A percentile compares a stretch with the other conserved stretches of the same genome.
Evolutionary conservation across 2,888 invertebrate genomes (phyloP).

Genomic region (Copidosoma aretas): DNA sequence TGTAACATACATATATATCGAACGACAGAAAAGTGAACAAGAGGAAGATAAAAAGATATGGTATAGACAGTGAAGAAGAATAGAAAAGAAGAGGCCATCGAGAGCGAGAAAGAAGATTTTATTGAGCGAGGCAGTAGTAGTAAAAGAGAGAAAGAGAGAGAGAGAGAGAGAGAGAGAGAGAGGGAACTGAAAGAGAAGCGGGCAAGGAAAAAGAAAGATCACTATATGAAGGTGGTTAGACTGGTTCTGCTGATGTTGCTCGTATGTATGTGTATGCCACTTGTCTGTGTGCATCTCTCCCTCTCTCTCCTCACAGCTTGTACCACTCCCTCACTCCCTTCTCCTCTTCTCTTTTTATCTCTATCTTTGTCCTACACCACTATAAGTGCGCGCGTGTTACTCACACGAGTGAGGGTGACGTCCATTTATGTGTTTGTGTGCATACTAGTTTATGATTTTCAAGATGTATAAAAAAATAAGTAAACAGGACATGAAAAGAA

Average conservation of each 20-base stretch:
- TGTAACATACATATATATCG: not conserved
- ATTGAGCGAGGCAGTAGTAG: conserved; percentile 32
- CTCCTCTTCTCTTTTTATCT: conserved; percentile 27
- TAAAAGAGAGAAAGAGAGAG: not conserved
- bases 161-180: conserved; percentile 27
- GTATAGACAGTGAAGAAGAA: not conserved
- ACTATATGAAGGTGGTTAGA: conserved; percentile 61
- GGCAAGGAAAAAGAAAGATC: conserved; percentile 58
- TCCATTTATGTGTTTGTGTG: conserved; percentile 18
- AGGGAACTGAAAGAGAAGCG: conserved; percentile 42
- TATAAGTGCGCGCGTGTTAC: conserved; percentile 20
- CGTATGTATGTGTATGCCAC: conserved; percentile 22
- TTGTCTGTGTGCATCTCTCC: conserved; percentile 34
- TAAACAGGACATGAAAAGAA: conserved; percentile 22
- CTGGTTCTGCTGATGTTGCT: conserved; percentile 54
- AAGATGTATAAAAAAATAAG: conserved; percentile 20
- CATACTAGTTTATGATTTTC: conserved; percentile 21
- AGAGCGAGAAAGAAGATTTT: conserved; percentile 33
- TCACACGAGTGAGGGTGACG: conserved; percentile 24
- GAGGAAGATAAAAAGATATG: not conserved
- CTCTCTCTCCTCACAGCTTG: conserved; percentile 13
- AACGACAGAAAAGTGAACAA: not conserved
- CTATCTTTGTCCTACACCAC: conserved; percentile 38
- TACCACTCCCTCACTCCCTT: conserved; percentile 29
- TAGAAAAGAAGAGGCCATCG: conserved; percentile 1